phyloP scores from a whole-genome alignment of 92 coral and sea anemone genomes.

The Heteractis magnifica region DNA sequence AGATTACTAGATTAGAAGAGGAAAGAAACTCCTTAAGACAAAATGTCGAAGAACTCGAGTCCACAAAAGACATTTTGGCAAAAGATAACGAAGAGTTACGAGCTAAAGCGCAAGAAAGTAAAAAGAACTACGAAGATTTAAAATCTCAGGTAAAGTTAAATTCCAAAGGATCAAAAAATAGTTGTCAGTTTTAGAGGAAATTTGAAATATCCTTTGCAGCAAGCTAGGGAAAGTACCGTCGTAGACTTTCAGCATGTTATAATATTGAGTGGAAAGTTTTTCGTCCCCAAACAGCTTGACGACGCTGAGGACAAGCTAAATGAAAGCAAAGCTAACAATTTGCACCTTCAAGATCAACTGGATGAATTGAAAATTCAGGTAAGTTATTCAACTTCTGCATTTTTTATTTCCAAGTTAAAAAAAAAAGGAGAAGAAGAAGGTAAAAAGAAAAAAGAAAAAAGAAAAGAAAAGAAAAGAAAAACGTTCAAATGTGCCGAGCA shows the following conservation, averaged over 20 bases:
- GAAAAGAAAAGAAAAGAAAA: too few relatives aligned
- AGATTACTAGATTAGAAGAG: constrained; percentile 72
- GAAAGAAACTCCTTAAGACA: constrained; percentile 62
- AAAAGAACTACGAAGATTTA: constrained; percentile 67
- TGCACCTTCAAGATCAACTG: constrained; percentile 67
- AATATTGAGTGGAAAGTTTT: background rate
- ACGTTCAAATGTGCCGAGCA: too few relatives aligned
- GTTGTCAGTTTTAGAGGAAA: background rate
- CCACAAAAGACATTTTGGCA: constrained; percentile 54
- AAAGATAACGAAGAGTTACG: constrained; percentile 75
- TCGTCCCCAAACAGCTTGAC: constrained; percentile 47
- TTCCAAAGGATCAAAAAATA: background rate
- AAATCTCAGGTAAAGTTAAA: constrained; percentile 69
- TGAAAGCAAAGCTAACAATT: constrained; percentile 71
- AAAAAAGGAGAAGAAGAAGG: background rate
- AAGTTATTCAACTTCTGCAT: background rate
- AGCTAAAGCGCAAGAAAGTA: constrained; percentile 61
- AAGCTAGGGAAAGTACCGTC: background rate
- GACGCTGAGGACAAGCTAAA: constrained; percentile 87
- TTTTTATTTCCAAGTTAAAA: background rate
- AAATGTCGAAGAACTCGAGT: constrained; percentile 59
- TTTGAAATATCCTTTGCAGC: background rate
- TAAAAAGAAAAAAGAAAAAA: too few relatives aligned
- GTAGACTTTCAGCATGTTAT: background rate
- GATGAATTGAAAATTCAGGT: constrained; percentile 98